Percentiles rank a stretch among this genome's conserved stretches.
phyloP scores from a whole-genome alignment of 1,140 invertebrate genomes.

The Heliconius nattereri region DNA sequence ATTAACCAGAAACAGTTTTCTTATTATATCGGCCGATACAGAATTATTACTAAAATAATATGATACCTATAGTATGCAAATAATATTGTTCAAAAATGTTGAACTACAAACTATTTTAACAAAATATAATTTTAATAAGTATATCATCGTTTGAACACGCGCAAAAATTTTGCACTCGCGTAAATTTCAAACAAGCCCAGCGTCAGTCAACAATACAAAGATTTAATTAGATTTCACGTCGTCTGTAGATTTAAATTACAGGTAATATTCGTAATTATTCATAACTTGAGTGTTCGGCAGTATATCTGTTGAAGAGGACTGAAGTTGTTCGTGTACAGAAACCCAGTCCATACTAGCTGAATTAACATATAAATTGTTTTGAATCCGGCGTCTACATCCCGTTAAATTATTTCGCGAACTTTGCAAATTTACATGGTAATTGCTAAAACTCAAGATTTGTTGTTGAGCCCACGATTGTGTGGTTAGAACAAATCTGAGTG shows the following conservation, averaged over 20 bases:
- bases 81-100: too few species aligned
- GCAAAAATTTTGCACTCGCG: not conserved
- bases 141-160: not conserved
- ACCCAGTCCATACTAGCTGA: constrained; percentile 64
- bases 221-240: constrained; percentile 9
- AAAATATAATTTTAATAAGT: not conserved
- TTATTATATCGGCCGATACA: too few species aligned
- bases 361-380: constrained; percentile 80
- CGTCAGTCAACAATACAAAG: constrained; percentile 7
- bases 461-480: constrained; percentile 66
- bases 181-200: not conserved
- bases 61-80: too few species aligned
- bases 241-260: constrained; percentile 21
- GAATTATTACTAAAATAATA: too few species aligned
- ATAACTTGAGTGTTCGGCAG: constrained; percentile 35
- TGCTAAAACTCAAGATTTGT: constrained; percentile 78
- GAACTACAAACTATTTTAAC: not conserved
- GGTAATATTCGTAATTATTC: constrained; percentile 41
- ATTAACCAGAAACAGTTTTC: too few species aligned
- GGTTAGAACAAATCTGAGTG: constrained; percentile 56
- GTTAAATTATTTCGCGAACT: constrained; percentile 80
- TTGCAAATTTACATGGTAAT: constrained; percentile 80
- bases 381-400: constrained; percentile 72
- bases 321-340: constrained; percentile 51
- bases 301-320: constrained; percentile 45